Base-by-base conservation (phyloP, 2,888 invertebrate genomes). In the Drosophila maculinotata region DNA sequence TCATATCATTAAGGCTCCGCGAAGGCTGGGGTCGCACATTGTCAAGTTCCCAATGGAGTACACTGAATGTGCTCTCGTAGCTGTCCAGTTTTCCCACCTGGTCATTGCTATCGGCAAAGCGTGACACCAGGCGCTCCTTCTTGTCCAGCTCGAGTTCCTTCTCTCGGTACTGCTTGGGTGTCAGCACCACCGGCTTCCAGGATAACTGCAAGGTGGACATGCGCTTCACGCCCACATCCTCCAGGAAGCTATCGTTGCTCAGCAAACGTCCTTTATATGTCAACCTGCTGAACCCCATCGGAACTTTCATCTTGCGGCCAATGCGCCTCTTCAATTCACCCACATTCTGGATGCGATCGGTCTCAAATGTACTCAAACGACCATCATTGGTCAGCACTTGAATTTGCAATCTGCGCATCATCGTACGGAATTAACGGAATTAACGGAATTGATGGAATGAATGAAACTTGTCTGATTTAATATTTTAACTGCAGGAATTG, bases 211-310 rank as follows among this genome's bases (percentile, higher is more conserved):
- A 12, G 5, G 69, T 82, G 9, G 86, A 69, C 76, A 82, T 58
- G 2, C 64, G 69, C 48, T 60, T 69, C 0, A 76, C 41, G 0
- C 80, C 83, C 42, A 69, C 56, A 5, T 85, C 66, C 36, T 82
- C 83, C 9, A 81, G 44, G 9, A 73, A 45, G 10, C 53, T 48
- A 5, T 62, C 41, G 15, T 81, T 85, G 20, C 57, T 9, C 30
- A 81, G 59, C 31, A 85, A 3, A 8, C 58, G 68, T 0, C 79
- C 80, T 45, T 85, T 79, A 42, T 69, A 82, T 1, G 62, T 45
- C 49, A 81, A 20, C 14, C 73, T 64, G 9, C 80, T 85, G 45
- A 85, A 85, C 12, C 76, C 44, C 80, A 81, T 81, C 20, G 80
- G 80, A 10, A 82, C 86, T 17, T 56, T 52, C 66, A 85, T 36